phyloP scores from a whole-genome alignment of 2,113 vertebrate genomes.

The Antigone vipio region DNA sequence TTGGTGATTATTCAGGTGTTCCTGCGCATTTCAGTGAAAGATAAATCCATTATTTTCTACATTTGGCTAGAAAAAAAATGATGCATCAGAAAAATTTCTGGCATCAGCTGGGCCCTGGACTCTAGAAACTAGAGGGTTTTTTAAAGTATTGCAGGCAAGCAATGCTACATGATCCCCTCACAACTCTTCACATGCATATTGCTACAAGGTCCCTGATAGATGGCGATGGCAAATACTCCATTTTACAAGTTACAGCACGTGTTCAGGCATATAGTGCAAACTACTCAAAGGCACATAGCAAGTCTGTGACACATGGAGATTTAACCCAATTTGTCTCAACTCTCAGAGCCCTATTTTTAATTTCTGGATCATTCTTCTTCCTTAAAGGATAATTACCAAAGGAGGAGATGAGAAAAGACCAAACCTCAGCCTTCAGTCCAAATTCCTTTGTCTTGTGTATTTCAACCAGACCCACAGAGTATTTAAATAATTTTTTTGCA shows the following conservation, averaged over 20 bases:
- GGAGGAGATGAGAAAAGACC: background rate
- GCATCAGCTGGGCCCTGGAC: background rate
- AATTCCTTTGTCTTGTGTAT: background rate
- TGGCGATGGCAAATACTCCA: background rate
- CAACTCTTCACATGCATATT: background rate
- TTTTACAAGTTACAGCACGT: background rate
- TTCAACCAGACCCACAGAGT: background rate
- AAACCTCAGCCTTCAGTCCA: background rate
- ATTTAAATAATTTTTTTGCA: background rate
- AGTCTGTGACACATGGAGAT: background rate
- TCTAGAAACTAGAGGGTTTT: background rate
- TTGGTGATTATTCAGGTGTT: background rate
- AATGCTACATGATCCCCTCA: background rate
- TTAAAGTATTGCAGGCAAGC: background rate
- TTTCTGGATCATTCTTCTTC: background rate
- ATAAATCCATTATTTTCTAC: background rate
- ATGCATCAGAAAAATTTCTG: background rate
- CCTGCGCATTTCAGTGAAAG: background rate
- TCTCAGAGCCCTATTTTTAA: background rate
- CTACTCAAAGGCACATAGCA: background rate
- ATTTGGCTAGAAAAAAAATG: background rate
- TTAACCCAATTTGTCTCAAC: background rate
- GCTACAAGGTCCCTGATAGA: background rate
- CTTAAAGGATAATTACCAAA: background rate
- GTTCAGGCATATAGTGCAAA: background rate